Base-by-base conservation (phyloP, 2,888 invertebrate genomes). In the Caenorhabditis sulstoni region DNA sequence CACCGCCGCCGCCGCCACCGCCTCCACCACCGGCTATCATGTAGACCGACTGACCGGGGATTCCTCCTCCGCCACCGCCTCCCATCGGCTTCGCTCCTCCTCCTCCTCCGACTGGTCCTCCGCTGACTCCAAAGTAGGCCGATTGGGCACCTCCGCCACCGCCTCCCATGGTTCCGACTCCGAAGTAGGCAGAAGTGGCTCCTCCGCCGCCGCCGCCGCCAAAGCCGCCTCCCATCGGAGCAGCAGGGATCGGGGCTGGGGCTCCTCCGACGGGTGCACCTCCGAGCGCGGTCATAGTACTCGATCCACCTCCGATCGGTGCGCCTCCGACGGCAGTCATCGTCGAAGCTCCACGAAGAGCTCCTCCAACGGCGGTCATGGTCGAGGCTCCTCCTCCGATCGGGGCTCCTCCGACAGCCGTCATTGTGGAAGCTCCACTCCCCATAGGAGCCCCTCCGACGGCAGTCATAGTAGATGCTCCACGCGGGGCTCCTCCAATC, bases 141-240 rank as follows among this genome's bases (percentile, higher is more conserved):
- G 79, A 80, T 45, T 67, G 45, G 2, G 79, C 78, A n/a, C 82
- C 82, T 4, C 45, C 53, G 18, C 59, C 66, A 23, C 58, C 74
- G 9, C 71, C 78, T 11, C 81, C 82, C 44, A 62, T 44, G 12
- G 59, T 41, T 53, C 68, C 68, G 16, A 79, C 82, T 52, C 80
- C 84, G 58, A 81, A 79, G 65, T 82, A 81, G 9, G 75, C 78
- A 18, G 82, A 81, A 14, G 75, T 73, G 49, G 58, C 68, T 20
- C 61, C 68, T 3, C 68, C 68, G 5, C 68, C 68, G n/a, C 59
- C 62, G 0, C 59, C 68, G 20, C 77, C 81, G 23, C 81, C 82
- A 22, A 83, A n/a, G n/a, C n/a, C n/a, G n/a, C n/a, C n/a, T n/a
- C n/a, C 77, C 84, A 85, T 84, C 23, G 85, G 81, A 14, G 80